Conservation (phyloP, 1,140 invertebrate species). For the Cepaea nemoralis region DNA sequence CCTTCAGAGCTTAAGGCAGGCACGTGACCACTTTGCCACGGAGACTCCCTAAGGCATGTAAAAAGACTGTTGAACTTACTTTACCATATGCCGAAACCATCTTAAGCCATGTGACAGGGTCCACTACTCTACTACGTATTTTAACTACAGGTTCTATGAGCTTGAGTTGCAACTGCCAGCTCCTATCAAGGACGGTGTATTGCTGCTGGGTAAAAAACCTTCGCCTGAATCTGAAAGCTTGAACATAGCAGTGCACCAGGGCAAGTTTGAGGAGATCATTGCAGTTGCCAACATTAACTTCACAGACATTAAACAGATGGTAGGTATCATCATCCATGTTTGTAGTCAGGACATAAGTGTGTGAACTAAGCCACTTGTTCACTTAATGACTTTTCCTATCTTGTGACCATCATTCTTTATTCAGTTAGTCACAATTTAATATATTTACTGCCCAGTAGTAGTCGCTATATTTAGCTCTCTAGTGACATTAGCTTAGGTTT, state of each 20-base stretch:
- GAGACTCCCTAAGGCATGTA: no score
- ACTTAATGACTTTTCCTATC: background rate
- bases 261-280: conserved; percentile 63
- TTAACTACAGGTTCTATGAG: conserved; percentile 59
- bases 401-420: background rate
- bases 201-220: conserved; percentile 31
- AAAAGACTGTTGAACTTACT: no score
- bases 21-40: no score
- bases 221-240: conserved; percentile 52
- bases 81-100: no score
- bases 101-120: no score
- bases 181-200: conserved; percentile 44
- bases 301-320: conserved; percentile 60
- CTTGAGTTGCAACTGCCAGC: conserved; percentile 59
- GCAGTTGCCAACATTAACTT: conserved; percentile 68
- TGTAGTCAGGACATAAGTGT: no score
- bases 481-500: no score
- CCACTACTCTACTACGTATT: background rate
- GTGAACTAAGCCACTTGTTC: background rate
- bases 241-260: conserved; percentile 62
- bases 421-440: background rate
- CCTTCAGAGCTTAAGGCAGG: no score
- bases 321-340: no score
- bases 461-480: no score
- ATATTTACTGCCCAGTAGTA: no score